These are phyloP conservation scores for Wasmannia auropunctata DNA, from an alignment of 1,140 invertebrate species.

Conservation along the genomic window DNA sequence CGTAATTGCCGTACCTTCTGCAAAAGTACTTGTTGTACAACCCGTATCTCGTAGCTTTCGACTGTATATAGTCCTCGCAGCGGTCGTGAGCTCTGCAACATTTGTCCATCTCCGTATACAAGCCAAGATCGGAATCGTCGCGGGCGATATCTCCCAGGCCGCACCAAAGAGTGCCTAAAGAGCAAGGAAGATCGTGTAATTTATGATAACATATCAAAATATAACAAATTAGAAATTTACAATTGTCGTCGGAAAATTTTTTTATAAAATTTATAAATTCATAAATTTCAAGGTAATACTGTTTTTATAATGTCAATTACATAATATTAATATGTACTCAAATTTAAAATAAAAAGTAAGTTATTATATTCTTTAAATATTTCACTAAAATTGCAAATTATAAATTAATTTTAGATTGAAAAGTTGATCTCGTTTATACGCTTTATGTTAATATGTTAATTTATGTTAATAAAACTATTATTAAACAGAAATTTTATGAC, in stretches of 20 bases:
- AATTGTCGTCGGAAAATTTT: background rate
- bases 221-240: background rate
- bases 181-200: background rate
- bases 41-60: background rate
- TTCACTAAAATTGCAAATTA: background rate
- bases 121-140: constrained; percentile 3
- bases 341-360: no score
- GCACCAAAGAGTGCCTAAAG: constrained; percentile 40
- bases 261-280: background rate
- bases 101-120: background rate
- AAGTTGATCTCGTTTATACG: no score
- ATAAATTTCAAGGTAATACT: background rate
- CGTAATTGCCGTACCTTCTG: background rate
- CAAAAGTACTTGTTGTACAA: constrained; percentile 18
- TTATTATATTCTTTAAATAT: no score
- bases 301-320: background rate
- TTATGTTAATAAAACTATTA: no score
- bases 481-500: background rate
- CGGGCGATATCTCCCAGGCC: constrained; percentile 22
- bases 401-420: background rate
- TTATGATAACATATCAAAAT: background rate
- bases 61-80: constrained; percentile 7
- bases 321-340: no score
- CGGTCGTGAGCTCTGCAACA: constrained; percentile 30
- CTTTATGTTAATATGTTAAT: no score